A percentile compares a stretch with the other conserved stretches of the same genome.
Conservation (phyloP, 2,113 vertebrate genomes). For the Urocolius indicus region DNA sequence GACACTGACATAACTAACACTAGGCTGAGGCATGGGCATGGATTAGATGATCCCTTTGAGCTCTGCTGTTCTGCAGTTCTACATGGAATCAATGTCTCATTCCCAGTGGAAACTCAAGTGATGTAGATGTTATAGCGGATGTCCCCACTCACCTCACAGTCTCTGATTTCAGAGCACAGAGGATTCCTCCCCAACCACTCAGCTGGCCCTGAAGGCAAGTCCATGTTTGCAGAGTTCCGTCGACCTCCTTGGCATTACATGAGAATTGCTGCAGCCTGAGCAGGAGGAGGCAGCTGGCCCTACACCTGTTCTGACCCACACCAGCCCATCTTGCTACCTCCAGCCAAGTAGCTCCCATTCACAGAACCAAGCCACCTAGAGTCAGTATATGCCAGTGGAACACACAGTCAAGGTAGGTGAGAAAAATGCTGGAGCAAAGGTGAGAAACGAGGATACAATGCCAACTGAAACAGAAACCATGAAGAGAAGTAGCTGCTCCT, state of each 20-base stretch:
- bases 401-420: not conserved
- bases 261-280: rapidly evolving
- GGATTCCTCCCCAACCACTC: not conserved
- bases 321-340: not conserved
- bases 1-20: not conserved
- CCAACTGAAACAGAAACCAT: not conserved
- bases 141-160: rapidly evolving
- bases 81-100: not conserved
- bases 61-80: not conserved
- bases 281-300: rapidly evolving
- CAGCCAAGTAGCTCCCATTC: not conserved
- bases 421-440: not conserved
- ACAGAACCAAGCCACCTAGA: not conserved
- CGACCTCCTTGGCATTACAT: rapidly evolving
- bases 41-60: not conserved
- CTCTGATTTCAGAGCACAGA: not conserved
- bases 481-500: not conserved
- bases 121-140: not conserved
- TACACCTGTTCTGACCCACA: not conserved
- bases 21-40: not conserved
- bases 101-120: not conserved
- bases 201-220: rapidly evolving
- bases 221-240: rapidly evolving
- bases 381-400: not conserved
- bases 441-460: not conserved